Base-by-base conservation (phyloP, 2,113 vertebrate genomes). In the Salvelinus sp. region DNA sequence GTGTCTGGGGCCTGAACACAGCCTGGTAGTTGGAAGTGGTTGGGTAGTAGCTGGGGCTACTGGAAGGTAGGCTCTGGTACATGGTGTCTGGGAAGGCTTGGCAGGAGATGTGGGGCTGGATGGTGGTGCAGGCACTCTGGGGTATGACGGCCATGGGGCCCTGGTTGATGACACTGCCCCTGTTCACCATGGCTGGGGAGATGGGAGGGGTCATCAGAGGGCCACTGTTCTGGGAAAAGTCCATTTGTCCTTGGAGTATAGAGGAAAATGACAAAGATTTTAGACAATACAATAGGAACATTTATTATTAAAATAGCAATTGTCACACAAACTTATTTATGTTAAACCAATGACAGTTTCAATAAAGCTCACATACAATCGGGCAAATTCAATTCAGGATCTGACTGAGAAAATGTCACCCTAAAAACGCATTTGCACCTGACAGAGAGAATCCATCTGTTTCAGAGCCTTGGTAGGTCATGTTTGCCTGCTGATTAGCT, bases 121-220 rank as follows among this genome's bases (percentile, higher is more conserved):
- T 88, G 20, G 91, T 76, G 0, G 92, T 85, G 23, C 92, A 93
- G 73, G 87, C 90, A 54, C 92, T 92, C 27, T 94, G 91, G 23
- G 95, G 90, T 82, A 96, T 94, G 63, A 93, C 91, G 4, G 95
- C 94, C 96, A 97, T 97, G 3, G 97, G 97, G 10, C 96, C 96
- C 86, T 99, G 97, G 91, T 98, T 99, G 88, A 99, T 99, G 79
- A 99, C 98, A 0, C 96, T 98, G 90, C 96, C 96, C 79, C 98
- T 76, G 87, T 95, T 96, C 38, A 90, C 93, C 83, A 97, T 58
- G 18, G 95, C 94, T 67, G 98, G 98, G 83, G 98, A 99, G 88
- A 97, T 93, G 1, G 97, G 97, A 27, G 98, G 96, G 7, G 97
- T 98, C 93, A 98, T 98, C 87, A 99, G 90, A 47, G 94, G 95